Base-by-base conservation (phyloP, 2,113 vertebrate genomes). In the Gyps fulvus region DNA sequence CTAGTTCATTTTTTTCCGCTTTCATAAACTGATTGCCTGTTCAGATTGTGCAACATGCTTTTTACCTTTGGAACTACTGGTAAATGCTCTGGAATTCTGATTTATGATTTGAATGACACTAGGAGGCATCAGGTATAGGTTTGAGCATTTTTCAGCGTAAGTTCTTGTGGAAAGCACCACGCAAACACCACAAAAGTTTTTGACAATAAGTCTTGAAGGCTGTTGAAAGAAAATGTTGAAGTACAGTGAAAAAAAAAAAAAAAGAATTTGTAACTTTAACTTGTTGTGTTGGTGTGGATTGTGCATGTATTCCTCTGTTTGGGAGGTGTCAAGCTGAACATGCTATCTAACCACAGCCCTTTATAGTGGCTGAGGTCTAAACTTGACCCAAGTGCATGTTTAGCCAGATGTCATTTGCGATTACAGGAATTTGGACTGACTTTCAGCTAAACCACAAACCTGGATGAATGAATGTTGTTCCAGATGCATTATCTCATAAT, bases 401-500 rank as follows among this genome's bases (percentile, higher is more conserved):
- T 97, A 89, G 94, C 83, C 95, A 95, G 94, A 97, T 95, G 96
- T 95, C 94, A 93, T 93, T 95, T 87, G 81, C 0, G 2, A 89
- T 97, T 93, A 82, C 65, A 97, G 87, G 91, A 94, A 89, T 97
- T 95, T 95, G 73, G 78, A 94, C 87, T 82, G 83, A 58, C 69
- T 95, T 95, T 87, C 73, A 94, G 89, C 76, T 92, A 79, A 96
- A 95, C 91, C 95, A 94, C 89, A 95, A 84, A 97, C 95, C 93
- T 97, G 91, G 95, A 91, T 97, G 96, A 95, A 95, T 74, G 89
- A 89, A 82, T 97, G 91, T 97, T 97, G 91, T 92, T 97, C 89
- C 96, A 97, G 94, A 97, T 96, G 94, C 87, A 95, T 97, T 97
- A 97, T 96, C 89, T 96, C 81, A 84, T 97, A 96, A 97, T 97